Evolutionary conservation across 2,797 vertebrate genomes (phyloP).

Genomic region (Champsocephalus gunnari): DNA sequence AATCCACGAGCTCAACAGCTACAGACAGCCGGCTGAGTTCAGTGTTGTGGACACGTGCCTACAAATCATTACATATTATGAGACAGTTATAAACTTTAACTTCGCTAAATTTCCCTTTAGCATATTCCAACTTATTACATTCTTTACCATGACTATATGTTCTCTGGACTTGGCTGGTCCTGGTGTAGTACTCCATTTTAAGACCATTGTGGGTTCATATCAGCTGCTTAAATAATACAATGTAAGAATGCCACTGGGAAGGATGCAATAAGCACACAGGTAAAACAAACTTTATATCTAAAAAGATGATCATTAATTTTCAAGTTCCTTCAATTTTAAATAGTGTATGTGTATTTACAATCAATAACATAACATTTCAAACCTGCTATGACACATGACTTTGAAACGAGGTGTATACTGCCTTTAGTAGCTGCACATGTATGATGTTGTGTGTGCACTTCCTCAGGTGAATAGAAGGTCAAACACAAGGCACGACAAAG

Average conservation of each 20-base stretch:
- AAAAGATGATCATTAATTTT: no score
- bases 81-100: no score
- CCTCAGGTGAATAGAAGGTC: slow-evolving; percentile 57
- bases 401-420: neutral
- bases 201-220: neutral
- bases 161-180: no score
- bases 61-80: no score
- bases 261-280: neutral
- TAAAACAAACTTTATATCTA: neutral
- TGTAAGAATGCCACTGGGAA: neutral
- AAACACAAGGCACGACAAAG: slow-evolving; percentile 56
- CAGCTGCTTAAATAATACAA: no score
- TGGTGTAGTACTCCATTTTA: neutral
- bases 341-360: neutral
- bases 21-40: neutral
- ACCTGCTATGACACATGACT: neutral
- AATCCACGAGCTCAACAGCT: neutral
- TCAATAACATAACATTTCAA: slow-evolving; percentile 1
- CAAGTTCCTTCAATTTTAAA: no score
- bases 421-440: slow-evolving; percentile 14
- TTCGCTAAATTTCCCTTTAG: no score
- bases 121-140: no score
- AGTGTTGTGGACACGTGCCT: no score
- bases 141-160: no score
- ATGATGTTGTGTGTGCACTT: slow-evolving; percentile 11